phyloP scores from a whole-genome alignment of 2,113 vertebrate genomes.

The Lycaon pictus region DNA sequence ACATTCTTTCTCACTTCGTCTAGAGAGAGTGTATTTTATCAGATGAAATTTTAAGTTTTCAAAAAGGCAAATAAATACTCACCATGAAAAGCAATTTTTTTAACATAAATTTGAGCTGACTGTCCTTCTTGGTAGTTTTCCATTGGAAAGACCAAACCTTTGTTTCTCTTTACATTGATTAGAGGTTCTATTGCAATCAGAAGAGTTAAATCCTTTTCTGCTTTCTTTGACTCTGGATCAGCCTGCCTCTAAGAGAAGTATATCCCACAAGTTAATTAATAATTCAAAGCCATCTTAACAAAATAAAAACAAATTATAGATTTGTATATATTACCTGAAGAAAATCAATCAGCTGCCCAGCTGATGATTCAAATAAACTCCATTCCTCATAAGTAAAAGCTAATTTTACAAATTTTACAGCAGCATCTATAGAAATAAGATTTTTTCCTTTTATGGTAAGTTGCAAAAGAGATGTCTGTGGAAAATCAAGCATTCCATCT shows the following conservation, averaged over 20 bases:
- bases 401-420: constrained; percentile 93
- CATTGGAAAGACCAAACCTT: constrained; percentile 32
- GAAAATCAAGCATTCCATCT: constrained; percentile 70
- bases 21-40: not conserved
- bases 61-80: constrained; percentile 62
- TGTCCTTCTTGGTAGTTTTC: constrained; percentile 66
- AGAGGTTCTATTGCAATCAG: constrained; percentile 88
- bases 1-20: not conserved
- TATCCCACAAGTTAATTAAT: not conserved
- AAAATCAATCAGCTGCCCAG: constrained; percentile 85
- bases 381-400: constrained; percentile 93
- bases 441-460: constrained; percentile 81
- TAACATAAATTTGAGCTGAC: constrained; percentile 45
- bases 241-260: constrained; percentile 87
- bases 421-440: constrained; percentile 89
- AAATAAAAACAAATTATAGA: constrained; percentile 29
- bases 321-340: constrained; percentile 89
- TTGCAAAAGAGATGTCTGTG: constrained; percentile 52
- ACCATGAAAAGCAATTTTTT: constrained; percentile 76
- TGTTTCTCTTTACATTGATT: constrained; percentile 85
- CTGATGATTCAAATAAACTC: constrained; percentile 88
- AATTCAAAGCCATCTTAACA: not conserved
- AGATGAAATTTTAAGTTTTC: constrained; percentile 11
- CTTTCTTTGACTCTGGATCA: constrained; percentile 87
- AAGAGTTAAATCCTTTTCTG: constrained; percentile 91